These are phyloP conservation scores for Ditula angustiorana DNA, from an alignment of 2,888 invertebrate species.

Conservation along the genomic window DNA sequence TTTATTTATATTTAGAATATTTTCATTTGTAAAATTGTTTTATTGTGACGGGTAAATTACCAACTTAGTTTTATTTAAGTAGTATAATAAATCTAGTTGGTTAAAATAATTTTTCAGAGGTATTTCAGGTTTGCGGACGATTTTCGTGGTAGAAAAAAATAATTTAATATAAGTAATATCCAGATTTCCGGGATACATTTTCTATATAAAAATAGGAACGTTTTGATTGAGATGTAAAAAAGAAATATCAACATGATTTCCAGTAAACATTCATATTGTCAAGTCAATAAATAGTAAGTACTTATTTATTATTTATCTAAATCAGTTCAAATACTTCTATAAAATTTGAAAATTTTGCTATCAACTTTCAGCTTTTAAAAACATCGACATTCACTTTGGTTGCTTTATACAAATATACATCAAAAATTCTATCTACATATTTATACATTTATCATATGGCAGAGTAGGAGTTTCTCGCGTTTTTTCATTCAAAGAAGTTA, in stretches of 20 bases:
- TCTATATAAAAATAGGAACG: conserved; percentile 7
- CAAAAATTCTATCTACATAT: conserved; percentile 16
- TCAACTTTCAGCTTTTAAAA: conserved; percentile 20
- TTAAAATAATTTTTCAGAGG: neutral
- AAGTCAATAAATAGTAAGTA: neutral
- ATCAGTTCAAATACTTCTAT: neutral
- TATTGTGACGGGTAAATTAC: neutral
- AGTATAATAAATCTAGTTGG: neutral
- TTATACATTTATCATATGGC: conserved; percentile 27
- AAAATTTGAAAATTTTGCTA: neutral
- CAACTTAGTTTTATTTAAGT: neutral
- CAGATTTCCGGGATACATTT: neutral
- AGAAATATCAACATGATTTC: neutral
- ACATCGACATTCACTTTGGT: conserved; percentile 21
- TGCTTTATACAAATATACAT: conserved; percentile 35
- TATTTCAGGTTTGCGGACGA: conserved; percentile 1
- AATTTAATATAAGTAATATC: neutral
- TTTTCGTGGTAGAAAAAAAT: neutral
- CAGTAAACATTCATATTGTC: neutral
- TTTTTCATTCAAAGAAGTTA: neutral
- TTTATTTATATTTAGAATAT: neutral
- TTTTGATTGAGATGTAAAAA: neutral
- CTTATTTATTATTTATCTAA: neutral
- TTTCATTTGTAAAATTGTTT: neutral
- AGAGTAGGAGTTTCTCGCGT: neutral